These are phyloP conservation scores for Macroteleia sp. DNA, from an alignment of 2,888 invertebrate genomes.

Conservation along the genomic window DNA sequence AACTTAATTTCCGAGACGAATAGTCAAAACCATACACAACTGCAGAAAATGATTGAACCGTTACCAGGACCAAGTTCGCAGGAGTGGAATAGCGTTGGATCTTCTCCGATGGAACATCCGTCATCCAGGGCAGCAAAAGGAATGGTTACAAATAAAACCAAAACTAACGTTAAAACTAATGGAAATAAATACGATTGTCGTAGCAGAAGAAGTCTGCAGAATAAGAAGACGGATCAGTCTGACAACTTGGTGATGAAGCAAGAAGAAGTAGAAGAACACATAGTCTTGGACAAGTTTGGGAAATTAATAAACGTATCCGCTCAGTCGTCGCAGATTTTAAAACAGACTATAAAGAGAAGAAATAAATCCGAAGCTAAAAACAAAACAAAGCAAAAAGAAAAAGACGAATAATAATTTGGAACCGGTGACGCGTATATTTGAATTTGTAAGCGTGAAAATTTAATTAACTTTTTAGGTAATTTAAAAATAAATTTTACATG, in stretches of 20 bases:
- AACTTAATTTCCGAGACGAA: constrained; percentile 31
- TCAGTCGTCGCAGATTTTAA: constrained; percentile 79
- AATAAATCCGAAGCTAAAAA: no score
- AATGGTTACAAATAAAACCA: background rate
- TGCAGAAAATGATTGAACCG: constrained; percentile 77
- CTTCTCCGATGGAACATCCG: background rate
- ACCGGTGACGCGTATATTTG: no score
- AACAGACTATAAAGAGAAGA: no score
- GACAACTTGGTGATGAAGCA: constrained; percentile 61
- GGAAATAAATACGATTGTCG: constrained; percentile 4
- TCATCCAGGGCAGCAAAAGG: background rate
- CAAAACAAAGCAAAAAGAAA: no score
- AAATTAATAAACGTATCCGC: constrained; percentile 76
- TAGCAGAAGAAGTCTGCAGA: constrained; percentile 49
- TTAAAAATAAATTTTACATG: no score
- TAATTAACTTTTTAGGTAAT: no score
- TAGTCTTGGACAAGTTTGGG: constrained; percentile 78
- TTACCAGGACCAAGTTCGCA: constrained; percentile 76
- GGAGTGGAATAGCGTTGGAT: constrained; percentile 71
- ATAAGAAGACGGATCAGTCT: constrained; percentile 54
- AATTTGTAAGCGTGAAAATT: no score
- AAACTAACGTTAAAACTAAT: background rate
- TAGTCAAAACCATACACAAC: constrained; percentile 58
- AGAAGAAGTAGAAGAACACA: constrained; percentile 70
- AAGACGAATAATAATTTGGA: no score